A percentile compares a stretch with the other conserved stretches of the same genome.
Conservation (phyloP, 2,113 vertebrate species). For the Seriola rivoliana region DNA sequence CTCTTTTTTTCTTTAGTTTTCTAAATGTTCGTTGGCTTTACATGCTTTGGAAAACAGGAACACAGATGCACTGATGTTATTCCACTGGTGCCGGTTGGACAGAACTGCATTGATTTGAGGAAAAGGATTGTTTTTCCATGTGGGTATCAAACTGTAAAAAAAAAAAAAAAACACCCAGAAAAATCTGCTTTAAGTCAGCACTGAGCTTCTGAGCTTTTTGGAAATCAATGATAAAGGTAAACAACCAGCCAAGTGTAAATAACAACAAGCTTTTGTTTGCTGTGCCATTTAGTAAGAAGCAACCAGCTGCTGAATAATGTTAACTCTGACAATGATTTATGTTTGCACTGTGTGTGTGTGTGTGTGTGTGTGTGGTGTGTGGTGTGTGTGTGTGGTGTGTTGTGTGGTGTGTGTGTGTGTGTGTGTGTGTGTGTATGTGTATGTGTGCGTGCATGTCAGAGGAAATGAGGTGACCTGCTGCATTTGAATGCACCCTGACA, state of each 20-base stretch:
- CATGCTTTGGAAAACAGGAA: conserved; percentile 17
- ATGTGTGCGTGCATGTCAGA: not conserved
- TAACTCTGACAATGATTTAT: conserved; percentile 68
- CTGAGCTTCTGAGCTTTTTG: not conserved
- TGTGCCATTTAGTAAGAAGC: conserved; percentile 38
- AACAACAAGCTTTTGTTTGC: conserved; percentile 47
- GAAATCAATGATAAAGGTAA: conserved; percentile 58
- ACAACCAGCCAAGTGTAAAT: conserved; percentile 63
- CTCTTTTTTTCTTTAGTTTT: not conserved
- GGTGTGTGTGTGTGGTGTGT: conserved; percentile 25
- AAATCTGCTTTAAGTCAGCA: not conserved
- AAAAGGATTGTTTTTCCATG: not conserved
- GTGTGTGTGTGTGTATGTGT: conserved; percentile 33
- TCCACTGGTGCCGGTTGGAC: conserved; percentile 2
- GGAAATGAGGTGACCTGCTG: conserved; percentile 71
- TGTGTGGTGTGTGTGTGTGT: not conserved
- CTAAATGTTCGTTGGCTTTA: not conserved
- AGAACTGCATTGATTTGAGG: not conserved
- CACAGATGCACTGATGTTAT: conserved; percentile 15
- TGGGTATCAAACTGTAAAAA: not conserved
- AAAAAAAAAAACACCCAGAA: too few relatives aligned
- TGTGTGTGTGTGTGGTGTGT: conserved; percentile 6
- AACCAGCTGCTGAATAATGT: conserved; percentile 62
- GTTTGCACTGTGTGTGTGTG: conserved; percentile 2
- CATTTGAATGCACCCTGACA: conserved; percentile 62